Conservation (phyloP, 2,113 vertebrate species). For the Dromiciops gliroides region DNA sequence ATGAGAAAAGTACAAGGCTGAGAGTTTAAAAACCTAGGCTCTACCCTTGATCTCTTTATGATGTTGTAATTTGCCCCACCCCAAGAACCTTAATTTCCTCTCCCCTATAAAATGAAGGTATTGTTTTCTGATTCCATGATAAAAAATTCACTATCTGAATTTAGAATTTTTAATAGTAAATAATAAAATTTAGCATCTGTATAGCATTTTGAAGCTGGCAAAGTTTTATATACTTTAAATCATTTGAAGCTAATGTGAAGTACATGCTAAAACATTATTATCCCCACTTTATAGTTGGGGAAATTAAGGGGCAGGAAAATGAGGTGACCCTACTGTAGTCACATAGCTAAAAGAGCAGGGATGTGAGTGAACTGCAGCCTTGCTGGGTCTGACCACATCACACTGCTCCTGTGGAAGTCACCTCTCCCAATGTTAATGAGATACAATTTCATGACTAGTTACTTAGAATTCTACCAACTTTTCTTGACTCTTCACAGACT, state of each 20-base stretch:
- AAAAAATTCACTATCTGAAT: background rate
- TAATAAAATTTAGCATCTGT: background rate
- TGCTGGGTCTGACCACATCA: background rate
- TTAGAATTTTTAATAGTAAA: background rate
- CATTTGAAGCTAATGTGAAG: background rate
- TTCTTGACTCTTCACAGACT: background rate
- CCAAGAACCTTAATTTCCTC: background rate
- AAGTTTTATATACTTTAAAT: background rate
- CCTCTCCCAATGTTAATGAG: background rate
- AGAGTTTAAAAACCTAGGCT: background rate
- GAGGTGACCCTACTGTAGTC: background rate
- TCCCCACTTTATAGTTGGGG: background rate
- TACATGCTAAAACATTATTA: background rate
- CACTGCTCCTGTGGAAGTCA: background rate
- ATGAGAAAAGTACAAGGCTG: background rate
- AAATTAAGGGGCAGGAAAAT: background rate
- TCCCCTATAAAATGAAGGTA: background rate
- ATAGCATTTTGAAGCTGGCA: background rate
- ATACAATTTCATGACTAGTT: conserved; percentile 1
- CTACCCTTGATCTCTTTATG: background rate
- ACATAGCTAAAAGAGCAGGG: background rate
- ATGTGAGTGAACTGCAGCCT: too few species aligned
- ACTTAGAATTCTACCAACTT: background rate
- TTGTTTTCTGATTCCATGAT: background rate
- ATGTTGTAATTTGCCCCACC: background rate